Conservation (phyloP, 2,797 vertebrate species). For the Acanthurus lineatus region DNA sequence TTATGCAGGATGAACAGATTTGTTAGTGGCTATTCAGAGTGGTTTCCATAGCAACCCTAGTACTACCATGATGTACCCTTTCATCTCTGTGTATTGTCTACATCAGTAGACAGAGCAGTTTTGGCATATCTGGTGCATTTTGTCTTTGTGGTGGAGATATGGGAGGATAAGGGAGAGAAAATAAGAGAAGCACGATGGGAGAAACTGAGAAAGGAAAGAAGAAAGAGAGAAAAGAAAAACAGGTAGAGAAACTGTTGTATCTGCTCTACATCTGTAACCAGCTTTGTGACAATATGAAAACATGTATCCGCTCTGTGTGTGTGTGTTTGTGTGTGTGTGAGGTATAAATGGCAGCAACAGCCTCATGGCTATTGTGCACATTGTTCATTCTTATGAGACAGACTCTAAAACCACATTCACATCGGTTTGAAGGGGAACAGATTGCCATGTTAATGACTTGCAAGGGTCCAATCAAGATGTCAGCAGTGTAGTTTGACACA, state of each 20-base stretch:
- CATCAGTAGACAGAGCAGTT: slow-evolving; percentile 38
- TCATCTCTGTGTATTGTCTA: slow-evolving; percentile 52
- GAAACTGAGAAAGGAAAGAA: neutral
- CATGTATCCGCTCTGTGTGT: slow-evolving; percentile 11
- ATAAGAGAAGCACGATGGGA: neutral
- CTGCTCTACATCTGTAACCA: slow-evolving; percentile 34
- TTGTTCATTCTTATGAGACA: neutral
- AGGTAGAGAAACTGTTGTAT: slow-evolving; percentile 22
- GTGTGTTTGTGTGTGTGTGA: neutral
- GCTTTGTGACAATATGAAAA: slow-evolving; percentile 8
- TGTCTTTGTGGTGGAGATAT: slow-evolving; percentile 9
- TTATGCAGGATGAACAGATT: slow-evolving; percentile 61
- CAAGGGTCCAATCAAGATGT: neutral
- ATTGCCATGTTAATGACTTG: neutral
- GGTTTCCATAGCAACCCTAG: slow-evolving; percentile 77
- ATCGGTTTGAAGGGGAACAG: neutral
- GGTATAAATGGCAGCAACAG: slow-evolving; percentile 5
- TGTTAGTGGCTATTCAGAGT: slow-evolving; percentile 56
- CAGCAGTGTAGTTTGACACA: neutral
- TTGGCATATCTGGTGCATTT: slow-evolving; percentile 22
- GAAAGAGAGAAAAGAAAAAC: neutral
- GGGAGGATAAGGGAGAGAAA: slow-evolving; percentile 6
- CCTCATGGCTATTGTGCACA: neutral
- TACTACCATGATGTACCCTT: slow-evolving; percentile 39
- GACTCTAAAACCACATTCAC: neutral